These are phyloP conservation scores for Drosophila kohkoa DNA, from an alignment of 1,140 invertebrate genomes.

Conservation along the genomic window DNA sequence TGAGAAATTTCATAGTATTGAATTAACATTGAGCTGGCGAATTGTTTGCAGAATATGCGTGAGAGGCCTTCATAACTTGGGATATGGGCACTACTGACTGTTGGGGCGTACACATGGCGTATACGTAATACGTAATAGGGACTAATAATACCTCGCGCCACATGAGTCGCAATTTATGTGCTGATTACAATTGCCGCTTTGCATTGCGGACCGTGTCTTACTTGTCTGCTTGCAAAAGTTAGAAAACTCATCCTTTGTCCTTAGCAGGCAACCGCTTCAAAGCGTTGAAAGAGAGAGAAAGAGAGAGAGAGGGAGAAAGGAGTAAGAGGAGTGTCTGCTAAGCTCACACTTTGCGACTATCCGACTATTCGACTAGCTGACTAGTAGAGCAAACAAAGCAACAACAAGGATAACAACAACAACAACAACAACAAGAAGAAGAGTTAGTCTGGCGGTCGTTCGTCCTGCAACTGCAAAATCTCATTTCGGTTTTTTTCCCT, in stretches of 20 bases:
- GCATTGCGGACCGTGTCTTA: neutral
- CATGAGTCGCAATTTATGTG: slow-evolving; percentile 4
- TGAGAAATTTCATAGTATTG: too few species aligned
- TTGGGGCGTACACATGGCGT: neutral
- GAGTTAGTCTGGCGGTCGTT: neutral
- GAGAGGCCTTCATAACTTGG: too few species aligned
- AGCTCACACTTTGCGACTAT: slow-evolving; percentile 12
- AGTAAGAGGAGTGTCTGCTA: slow-evolving; percentile 3
- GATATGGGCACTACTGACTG: too few species aligned
- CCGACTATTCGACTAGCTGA: neutral
- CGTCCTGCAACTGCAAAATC: slow-evolving; percentile 16
- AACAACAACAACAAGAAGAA: neutral
- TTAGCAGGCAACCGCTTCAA: slow-evolving; percentile 7
- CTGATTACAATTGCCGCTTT: slow-evolving; percentile 8
- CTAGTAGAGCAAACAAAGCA: neutral
- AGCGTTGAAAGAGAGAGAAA: neutral
- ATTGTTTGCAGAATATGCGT: neutral
- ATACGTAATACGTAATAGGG: slow-evolving; percentile 15
- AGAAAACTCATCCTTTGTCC: slow-evolving; percentile 23
- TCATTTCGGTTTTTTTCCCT: slow-evolving; percentile 40
- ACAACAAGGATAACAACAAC: neutral
- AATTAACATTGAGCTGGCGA: too few species aligned
- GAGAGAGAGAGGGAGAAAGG: too few species aligned
- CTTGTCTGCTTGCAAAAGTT: slow-evolving; percentile 19
- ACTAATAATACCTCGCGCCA: neutral